These are phyloP conservation scores for Stegastes partitus DNA, from an alignment of 2,113 vertebrate species.

Conservation along the genomic window DNA sequence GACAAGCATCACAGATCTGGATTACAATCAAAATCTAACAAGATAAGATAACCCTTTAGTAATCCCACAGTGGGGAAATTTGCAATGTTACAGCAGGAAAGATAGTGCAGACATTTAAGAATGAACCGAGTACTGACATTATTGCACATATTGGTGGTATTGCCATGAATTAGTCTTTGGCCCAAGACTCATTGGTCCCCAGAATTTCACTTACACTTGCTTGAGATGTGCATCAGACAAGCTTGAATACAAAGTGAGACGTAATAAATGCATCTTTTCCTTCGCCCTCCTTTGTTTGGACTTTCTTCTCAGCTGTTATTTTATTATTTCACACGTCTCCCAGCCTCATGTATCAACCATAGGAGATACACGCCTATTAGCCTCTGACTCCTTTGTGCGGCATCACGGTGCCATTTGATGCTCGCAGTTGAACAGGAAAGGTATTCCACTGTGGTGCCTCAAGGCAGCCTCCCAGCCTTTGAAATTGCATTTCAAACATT, in stretches of 20 bases:
- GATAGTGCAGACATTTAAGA: too few relatives aligned
- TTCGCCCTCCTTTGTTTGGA: neutral
- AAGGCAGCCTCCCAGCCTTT: conserved; percentile 63
- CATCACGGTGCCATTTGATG: conserved; percentile 44
- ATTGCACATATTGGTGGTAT: too few relatives aligned
- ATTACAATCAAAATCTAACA: conserved; percentile 28
- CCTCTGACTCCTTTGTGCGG: conserved; percentile 52
- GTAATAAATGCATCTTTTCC: neutral
- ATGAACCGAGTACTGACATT: too few relatives aligned
- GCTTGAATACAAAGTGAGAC: neutral
- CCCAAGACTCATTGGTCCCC: neutral
- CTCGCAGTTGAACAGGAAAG: conserved; percentile 38
- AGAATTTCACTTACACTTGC: neutral
- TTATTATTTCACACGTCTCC: conserved; percentile 5
- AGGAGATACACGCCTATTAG: conserved; percentile 49
- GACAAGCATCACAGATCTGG: conserved; percentile 16
- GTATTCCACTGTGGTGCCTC: conserved; percentile 60
- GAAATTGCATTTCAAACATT: conserved; percentile 71
- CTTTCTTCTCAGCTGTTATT: neutral
- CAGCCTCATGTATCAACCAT: conserved; percentile 32
- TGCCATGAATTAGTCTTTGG: conserved; percentile 5
- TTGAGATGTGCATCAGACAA: neutral
- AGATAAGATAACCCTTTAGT: too few relatives aligned
- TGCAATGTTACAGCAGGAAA: too few relatives aligned
- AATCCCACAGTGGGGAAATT: too few relatives aligned